A percentile compares a stretch with the other conserved stretches of the same genome.
These are phyloP conservation scores for Triplophysa yarkandensis DNA, from an alignment of 2,797 vertebrate genomes.

Conservation along the genomic window DNA sequence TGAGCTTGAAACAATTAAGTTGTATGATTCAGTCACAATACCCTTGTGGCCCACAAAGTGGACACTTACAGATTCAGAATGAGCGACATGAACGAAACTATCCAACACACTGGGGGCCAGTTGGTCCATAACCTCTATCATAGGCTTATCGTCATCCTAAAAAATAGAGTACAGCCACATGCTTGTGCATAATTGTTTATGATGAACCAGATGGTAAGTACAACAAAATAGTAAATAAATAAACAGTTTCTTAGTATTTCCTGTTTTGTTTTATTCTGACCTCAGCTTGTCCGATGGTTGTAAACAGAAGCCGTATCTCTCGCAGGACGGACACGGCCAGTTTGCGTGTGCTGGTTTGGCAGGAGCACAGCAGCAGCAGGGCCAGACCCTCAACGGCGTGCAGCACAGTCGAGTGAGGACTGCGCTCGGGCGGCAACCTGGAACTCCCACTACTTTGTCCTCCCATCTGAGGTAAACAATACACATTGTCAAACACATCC, in stretches of 20 bases:
- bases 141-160: constrained; percentile 97
- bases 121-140: constrained; percentile 99
- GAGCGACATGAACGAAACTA: constrained; percentile 94
- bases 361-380: constrained; percentile 92
- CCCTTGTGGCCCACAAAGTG: not conserved
- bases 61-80: constrained; percentile 91
- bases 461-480: constrained; percentile 62
- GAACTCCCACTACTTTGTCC: constrained; percentile 82
- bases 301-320: constrained; percentile 93
- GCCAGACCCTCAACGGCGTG: constrained; percentile 95
- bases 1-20: too few species aligned
- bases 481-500: constrained; percentile 7
- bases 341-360: constrained; percentile 93
- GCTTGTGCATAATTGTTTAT: not conserved
- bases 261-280: constrained; percentile 65
- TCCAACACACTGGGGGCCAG: constrained; percentile 95
- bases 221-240: not conserved
- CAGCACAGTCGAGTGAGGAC: constrained; percentile 90
- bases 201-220: not conserved
- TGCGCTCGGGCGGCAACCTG: constrained; percentile 83
- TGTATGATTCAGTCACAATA: not conserved
- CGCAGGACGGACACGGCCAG: constrained; percentile 91
- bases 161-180: constrained; percentile 22
- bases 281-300: constrained; percentile 92
- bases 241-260: not conserved